Conservation (phyloP, 1,140 invertebrate species). For the Arion vulgaris region DNA sequence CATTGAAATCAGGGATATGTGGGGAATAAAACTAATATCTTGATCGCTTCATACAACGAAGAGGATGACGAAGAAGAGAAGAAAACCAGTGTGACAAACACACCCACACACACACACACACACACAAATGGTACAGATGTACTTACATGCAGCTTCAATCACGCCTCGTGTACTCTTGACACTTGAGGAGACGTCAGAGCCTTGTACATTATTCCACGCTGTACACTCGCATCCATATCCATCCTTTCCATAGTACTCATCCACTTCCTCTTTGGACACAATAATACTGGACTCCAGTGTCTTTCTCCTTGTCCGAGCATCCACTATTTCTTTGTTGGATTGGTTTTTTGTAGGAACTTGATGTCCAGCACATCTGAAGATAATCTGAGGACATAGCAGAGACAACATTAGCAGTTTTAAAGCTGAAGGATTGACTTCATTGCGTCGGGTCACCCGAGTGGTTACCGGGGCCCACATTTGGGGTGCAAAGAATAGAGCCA, state of each 20-base stretch:
- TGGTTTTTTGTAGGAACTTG: slow-evolving; percentile 78
- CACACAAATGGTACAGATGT: too few relatives aligned
- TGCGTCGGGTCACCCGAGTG: too few relatives aligned
- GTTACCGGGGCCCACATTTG: too few relatives aligned
- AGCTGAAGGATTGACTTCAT: too few relatives aligned
- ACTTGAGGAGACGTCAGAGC: slow-evolving; percentile 75
- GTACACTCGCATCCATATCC: slow-evolving; percentile 88
- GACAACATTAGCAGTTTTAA: too few relatives aligned
- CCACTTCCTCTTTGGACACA: slow-evolving; percentile 88
- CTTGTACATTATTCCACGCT: slow-evolving; percentile 78
- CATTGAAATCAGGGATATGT: too few relatives aligned
- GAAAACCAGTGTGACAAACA: too few relatives aligned
- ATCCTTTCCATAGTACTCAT: slow-evolving; percentile 90
- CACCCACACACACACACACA: too few relatives aligned
- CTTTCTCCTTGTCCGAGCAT: slow-evolving; percentile 87
- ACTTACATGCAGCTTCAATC: slow-evolving; percentile 93
- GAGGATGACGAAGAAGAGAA: too few relatives aligned
- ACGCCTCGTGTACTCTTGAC: slow-evolving; percentile 84
- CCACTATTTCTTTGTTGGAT: slow-evolving; percentile 80
- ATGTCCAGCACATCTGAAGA: slow-evolving; percentile 87
- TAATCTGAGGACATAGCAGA: slow-evolving; percentile 64
- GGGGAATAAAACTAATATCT: too few relatives aligned
- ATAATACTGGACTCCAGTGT: slow-evolving; percentile 89
- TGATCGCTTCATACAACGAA: too few relatives aligned
- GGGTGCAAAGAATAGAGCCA: too few relatives aligned